Evolutionary conservation across 2,888 invertebrate genomes (phyloP).

Genomic region (Drosophila peninsularis): DNA sequence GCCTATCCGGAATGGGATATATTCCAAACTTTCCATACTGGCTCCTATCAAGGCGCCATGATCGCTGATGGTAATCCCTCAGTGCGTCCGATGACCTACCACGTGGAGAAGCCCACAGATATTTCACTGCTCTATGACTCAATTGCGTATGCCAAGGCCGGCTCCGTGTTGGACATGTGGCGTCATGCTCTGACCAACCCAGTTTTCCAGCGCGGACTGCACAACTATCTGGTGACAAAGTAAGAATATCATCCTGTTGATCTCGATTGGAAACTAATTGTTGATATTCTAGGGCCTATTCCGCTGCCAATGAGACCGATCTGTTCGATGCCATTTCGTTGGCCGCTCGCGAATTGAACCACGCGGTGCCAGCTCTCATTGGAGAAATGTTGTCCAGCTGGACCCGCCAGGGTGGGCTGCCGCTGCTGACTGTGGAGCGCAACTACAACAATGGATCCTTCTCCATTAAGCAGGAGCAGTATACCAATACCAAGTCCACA

Average conservation of each 20-base stretch:
- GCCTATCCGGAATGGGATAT: slow-evolving; percentile 88
- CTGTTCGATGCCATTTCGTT: slow-evolving; percentile 73
- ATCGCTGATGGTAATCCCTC: slow-evolving; percentile 89
- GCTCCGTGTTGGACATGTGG: slow-evolving; percentile 86
- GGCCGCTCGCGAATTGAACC: slow-evolving; percentile 72
- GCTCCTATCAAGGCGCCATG: slow-evolving; percentile 90
- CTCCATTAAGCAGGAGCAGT: slow-evolving; percentile 85
- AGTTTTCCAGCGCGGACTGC: slow-evolving; percentile 79
- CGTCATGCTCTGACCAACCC: slow-evolving; percentile 77
- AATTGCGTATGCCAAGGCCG: slow-evolving; percentile 95
- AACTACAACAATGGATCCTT: slow-evolving; percentile 85
- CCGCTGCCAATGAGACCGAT: slow-evolving; percentile 72
- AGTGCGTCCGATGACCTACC: slow-evolving; percentile 92
- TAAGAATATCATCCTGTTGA: slow-evolving; percentile 45
- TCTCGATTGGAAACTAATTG: background rate
- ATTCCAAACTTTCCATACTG: slow-evolving; percentile 90
- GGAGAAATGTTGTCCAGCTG: slow-evolving; percentile 87
- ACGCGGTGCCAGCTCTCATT: slow-evolving; percentile 84
- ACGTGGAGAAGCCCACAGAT: slow-evolving; percentile 92
- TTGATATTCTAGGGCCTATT: slow-evolving; percentile 12
- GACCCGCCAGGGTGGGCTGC: slow-evolving; percentile 87
- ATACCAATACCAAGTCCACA: slow-evolving; percentile 60
- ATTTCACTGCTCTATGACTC: slow-evolving; percentile 93
- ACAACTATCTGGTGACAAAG: slow-evolving; percentile 79
- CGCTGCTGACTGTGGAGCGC: slow-evolving; percentile 86